Conservation (phyloP, 2,888 invertebrate genomes). For the Salticus scenicus region DNA sequence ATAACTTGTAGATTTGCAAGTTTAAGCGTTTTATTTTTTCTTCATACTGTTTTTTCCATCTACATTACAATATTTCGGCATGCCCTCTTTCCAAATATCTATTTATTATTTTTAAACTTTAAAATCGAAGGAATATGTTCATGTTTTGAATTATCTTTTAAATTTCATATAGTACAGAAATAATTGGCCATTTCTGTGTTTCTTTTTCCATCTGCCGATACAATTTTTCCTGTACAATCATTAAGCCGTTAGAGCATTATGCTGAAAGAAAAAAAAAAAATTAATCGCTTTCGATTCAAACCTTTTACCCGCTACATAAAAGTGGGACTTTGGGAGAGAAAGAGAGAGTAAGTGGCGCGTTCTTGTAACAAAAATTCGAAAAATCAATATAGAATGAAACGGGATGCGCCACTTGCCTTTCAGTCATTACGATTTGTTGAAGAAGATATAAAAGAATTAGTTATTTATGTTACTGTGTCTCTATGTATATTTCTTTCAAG, state of each 20-base stretch:
- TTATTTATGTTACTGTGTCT: neutral
- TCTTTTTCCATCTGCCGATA: neutral
- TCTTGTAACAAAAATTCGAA: neutral
- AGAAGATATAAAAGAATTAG: neutral
- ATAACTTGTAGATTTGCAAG: no score
- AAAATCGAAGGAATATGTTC: no score
- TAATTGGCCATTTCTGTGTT: no score
- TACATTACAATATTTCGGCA: no score
- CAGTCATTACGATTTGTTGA: constrained; percentile 2
- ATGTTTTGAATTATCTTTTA: no score
- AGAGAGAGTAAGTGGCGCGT: neutral
- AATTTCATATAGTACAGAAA: no score
- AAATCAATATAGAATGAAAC: constrained; percentile 5
- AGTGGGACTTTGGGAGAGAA: neutral
- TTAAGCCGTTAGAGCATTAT: neutral
- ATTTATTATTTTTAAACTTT: no score
- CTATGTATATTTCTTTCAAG: no score
- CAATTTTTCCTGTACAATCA: neutral
- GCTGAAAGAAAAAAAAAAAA: neutral
- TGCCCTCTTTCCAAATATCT: no score
- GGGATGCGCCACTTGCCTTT: neutral
- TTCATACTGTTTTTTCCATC: no score
- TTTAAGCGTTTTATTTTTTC: no score
- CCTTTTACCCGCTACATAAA: constrained; percentile 10
- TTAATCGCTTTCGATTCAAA: constrained; percentile 6